These are phyloP conservation scores for Phoxinus phoxinus DNA, from an alignment of 2,113 vertebrate species.

Conservation along the genomic window DNA sequence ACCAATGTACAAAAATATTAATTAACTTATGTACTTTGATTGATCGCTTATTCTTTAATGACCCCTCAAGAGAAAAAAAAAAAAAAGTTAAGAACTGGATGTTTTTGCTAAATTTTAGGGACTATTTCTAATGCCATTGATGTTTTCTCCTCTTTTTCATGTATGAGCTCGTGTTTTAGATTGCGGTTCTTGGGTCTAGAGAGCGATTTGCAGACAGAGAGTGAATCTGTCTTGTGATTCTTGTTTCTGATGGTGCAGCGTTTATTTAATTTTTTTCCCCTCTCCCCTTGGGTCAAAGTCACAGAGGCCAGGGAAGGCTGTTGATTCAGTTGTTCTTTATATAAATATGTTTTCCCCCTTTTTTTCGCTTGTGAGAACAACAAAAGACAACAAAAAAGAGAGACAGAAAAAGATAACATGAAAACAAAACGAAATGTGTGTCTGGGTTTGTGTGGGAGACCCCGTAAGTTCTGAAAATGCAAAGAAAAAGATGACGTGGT, in stretches of 20 bases:
- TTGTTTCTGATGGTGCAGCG: slow-evolving; percentile 57
- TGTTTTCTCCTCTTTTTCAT: slow-evolving; percentile 74
- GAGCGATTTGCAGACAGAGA: slow-evolving; percentile 59
- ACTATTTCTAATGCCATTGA: slow-evolving; percentile 77
- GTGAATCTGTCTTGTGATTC: slow-evolving; percentile 63
- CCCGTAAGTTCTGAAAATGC: slow-evolving; percentile 64
- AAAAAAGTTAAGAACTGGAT: slow-evolving; percentile 60
- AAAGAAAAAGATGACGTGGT: slow-evolving; percentile 77
- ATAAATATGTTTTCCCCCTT: not conserved
- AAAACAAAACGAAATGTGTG: slow-evolving; percentile 45
- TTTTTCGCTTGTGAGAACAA: slow-evolving; percentile 67
- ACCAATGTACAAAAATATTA: slow-evolving; percentile 81
- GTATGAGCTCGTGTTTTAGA: slow-evolving; percentile 66
- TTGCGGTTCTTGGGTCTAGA: slow-evolving; percentile 65
- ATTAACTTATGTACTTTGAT: slow-evolving; percentile 82
- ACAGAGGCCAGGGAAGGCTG: slow-evolving; percentile 65
- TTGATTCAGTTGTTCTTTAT: slow-evolving; percentile 66
- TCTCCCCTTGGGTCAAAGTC: slow-evolving; percentile 57
- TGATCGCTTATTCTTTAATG: slow-evolving; percentile 72
- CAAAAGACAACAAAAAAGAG: slow-evolving; percentile 37
- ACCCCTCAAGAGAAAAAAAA: slow-evolving; percentile 61
- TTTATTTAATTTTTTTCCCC: slow-evolving; percentile 42
- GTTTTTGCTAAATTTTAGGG: slow-evolving; percentile 71
- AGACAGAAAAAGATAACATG: slow-evolving; percentile 23
- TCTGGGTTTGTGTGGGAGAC: slow-evolving; percentile 62